Conservation (phyloP, 64 coral and sea anemone genomes). For the Montipora cactus region DNA sequence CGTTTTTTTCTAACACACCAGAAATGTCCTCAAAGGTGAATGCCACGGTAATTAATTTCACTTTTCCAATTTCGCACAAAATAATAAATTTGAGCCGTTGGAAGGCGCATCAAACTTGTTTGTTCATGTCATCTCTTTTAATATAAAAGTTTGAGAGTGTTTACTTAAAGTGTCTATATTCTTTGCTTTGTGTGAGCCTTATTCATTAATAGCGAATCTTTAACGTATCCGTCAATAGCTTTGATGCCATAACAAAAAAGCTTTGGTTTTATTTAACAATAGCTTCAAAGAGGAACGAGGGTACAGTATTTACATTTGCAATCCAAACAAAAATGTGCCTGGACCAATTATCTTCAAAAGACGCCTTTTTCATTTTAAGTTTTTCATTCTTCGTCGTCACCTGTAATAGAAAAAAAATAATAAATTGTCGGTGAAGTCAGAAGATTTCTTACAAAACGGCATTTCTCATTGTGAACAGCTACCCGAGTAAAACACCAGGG, state of each 20-base stretch:
- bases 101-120: slow-evolving; percentile 28
- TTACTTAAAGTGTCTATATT: slow-evolving; percentile 23
- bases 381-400: slow-evolving; percentile 9
- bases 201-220: slow-evolving; percentile 51
- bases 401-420: neutral
- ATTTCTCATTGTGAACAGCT: neutral
- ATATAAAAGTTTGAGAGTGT: slow-evolving; percentile 39
- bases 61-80: slow-evolving; percentile 7
- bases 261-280: neutral
- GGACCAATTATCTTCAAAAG: neutral
- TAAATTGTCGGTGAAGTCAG: slow-evolving; percentile 27
- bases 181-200: slow-evolving; percentile 21
- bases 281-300: neutral
- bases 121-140: slow-evolving; percentile 54
- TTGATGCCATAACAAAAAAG: slow-evolving; percentile 19
- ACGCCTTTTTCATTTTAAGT: neutral
- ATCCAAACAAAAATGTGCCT: slow-evolving; percentile 35
- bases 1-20: neutral
- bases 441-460: neutral
- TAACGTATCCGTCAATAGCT: neutral
- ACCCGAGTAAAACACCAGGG: neutral
- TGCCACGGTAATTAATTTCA: neutral
- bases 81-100: slow-evolving; percentile 21
- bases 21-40: neutral
- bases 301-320: slow-evolving; percentile 39